A percentile compares a stretch with the other conserved stretches of the same genome.
These are phyloP conservation scores for Volucella inflata DNA, from an alignment of 2,888 invertebrate species.

Conservation along the genomic window DNA sequence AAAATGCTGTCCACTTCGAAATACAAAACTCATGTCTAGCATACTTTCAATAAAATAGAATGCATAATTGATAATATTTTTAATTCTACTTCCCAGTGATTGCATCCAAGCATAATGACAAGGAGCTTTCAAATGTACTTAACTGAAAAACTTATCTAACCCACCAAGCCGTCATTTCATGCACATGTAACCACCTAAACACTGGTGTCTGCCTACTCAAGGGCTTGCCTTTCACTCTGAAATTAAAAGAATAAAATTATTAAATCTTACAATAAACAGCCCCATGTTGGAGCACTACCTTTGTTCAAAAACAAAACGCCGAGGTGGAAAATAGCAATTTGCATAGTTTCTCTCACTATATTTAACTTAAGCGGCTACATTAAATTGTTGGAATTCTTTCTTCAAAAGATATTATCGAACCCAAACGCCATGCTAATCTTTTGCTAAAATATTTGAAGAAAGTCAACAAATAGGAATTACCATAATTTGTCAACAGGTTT, in stretches of 20 bases:
- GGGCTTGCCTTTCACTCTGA: slow-evolving; percentile 17
- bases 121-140: too few relatives aligned
- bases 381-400: slow-evolving; percentile 19
- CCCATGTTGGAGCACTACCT: neutral
- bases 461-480: slow-evolving; percentile 14
- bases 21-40: too few relatives aligned
- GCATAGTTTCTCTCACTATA: neutral
- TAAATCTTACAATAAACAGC: neutral
- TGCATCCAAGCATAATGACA: too few relatives aligned
- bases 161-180: neutral
- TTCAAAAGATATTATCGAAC: slow-evolving; percentile 6
- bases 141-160: neutral
- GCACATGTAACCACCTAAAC: slow-evolving; percentile 3
- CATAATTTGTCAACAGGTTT: slow-evolving; percentile 19
- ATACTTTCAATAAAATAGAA: too few relatives aligned
- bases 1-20: too few relatives aligned
- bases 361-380: neutral
- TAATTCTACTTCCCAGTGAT: too few relatives aligned
- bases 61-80: too few relatives aligned
- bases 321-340: neutral
- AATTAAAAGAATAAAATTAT: neutral
- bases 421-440: slow-evolving; percentile 15
- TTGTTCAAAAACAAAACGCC: neutral
- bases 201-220: neutral
- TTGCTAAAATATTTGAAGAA: slow-evolving; percentile 16